A percentile compares a stretch with the other conserved stretches of the same genome.
Conservation (phyloP, 2,797 vertebrate species). For the Paedocypris micromegethes region DNA sequence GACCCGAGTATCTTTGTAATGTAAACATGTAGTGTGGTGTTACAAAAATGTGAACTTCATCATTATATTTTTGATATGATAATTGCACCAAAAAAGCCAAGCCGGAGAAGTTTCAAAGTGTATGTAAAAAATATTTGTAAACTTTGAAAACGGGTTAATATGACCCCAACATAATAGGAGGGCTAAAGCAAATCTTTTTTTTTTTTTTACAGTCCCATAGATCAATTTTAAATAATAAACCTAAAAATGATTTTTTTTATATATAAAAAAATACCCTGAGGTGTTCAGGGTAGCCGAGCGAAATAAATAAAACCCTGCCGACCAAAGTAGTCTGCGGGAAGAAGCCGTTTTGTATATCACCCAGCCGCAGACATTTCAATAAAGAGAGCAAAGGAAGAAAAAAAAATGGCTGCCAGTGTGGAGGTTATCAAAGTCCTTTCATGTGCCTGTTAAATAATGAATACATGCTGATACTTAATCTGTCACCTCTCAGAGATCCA, state of each 20-base stretch:
- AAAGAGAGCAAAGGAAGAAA: conserved; percentile 6
- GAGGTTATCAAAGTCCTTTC: conserved; percentile 50
- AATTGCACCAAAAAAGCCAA: too few species aligned
- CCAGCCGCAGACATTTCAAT: conserved; percentile 37
- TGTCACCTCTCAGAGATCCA: conserved; percentile 50
- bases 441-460: conserved; percentile 53
- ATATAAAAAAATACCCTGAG: neutral
- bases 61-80: too few species aligned
- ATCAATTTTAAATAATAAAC: neutral
- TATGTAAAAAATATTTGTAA: too few species aligned
- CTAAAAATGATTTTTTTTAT: too few species aligned
- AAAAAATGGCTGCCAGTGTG: conserved; percentile 42
- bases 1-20: too few species aligned
- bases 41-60: too few species aligned
- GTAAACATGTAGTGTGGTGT: too few species aligned
- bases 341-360: conserved; percentile 49
- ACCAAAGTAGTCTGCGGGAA: conserved; percentile 19
- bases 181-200: too few species aligned
- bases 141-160: too few species aligned
- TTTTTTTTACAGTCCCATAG: too few species aligned
- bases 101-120: too few species aligned
- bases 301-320: conserved; percentile 20
- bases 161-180: too few species aligned
- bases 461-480: conserved; percentile 50
- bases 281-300: conserved; percentile 10